phyloP scores from a whole-genome alignment of 2,888 invertebrate genomes.

The Pteria penguin region DNA sequence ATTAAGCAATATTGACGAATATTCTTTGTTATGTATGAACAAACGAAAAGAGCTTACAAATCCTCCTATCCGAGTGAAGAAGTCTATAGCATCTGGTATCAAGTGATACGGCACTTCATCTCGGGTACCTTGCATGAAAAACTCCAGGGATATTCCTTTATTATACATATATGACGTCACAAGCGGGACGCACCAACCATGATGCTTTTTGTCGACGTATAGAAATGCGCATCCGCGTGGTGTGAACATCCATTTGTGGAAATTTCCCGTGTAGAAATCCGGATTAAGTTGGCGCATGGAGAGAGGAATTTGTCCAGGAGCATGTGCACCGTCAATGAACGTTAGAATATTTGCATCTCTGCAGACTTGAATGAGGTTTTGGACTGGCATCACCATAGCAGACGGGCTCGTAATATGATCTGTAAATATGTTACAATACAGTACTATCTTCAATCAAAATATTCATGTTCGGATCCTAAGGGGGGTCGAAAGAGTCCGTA shows the following conservation, averaged over 20 bases:
- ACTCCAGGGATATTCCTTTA: constrained; percentile 52
- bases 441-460: too few species aligned
- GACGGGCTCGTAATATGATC: constrained; percentile 75
- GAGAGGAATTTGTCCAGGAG: constrained; percentile 71
- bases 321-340: constrained; percentile 76
- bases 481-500: too few species aligned
- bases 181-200: constrained; percentile 52
- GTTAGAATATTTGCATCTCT: constrained; percentile 63
- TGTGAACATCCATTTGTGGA: too few species aligned
- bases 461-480: too few species aligned
- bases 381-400: constrained; percentile 68
- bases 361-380: constrained; percentile 64
- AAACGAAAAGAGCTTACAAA: constrained; percentile 42
- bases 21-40: not conserved
- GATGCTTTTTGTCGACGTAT: constrained; percentile 60
- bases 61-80: constrained; percentile 63
- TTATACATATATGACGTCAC: constrained; percentile 57
- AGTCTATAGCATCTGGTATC: constrained; percentile 51
- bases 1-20: too few species aligned
- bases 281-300: constrained; percentile 66
- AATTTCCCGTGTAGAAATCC: constrained; percentile 74
- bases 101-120: constrained; percentile 56
- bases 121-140: constrained; percentile 55
- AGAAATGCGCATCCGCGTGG: constrained; percentile 74
- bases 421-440: too few species aligned